phyloP scores from a whole-genome alignment of 92 coral and sea anemone species.

The Umimayanthus chanpuru region DNA sequence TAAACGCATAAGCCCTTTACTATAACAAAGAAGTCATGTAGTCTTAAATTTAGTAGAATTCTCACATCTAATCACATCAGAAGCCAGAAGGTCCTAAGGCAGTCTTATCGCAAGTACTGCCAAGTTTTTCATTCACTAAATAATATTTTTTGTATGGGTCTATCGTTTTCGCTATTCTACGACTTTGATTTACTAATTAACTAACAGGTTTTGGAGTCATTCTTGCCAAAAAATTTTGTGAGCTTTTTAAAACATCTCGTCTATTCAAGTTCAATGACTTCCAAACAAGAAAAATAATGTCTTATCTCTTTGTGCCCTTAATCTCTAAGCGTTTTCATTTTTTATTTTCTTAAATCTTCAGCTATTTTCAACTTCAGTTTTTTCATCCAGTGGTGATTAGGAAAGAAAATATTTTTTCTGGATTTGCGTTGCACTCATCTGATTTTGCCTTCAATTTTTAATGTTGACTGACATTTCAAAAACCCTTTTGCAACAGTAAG shows the following conservation, averaged over 20 bases:
- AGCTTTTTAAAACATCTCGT: too few relatives aligned
- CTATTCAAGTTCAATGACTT: too few relatives aligned
- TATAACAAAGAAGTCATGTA: background rate
- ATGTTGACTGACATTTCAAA: background rate
- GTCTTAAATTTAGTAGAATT: too few relatives aligned
- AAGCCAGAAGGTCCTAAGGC: too few relatives aligned
- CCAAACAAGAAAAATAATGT: too few relatives aligned
- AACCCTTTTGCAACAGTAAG: background rate
- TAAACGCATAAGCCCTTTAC: background rate
- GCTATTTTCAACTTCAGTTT: background rate
- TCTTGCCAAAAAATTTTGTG: background rate
- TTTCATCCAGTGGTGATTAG: background rate
- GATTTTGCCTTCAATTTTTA: too few relatives aligned
- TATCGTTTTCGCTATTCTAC: background rate
- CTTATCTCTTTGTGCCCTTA: background rate
- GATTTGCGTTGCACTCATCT: background rate
- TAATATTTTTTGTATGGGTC: background rate
- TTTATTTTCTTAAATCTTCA: too few relatives aligned
- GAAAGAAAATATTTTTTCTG: background rate
- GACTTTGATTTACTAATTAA: background rate
- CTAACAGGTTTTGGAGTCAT: background rate
- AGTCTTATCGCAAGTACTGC: background rate
- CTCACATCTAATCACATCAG: too few relatives aligned
- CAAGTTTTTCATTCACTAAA: background rate
- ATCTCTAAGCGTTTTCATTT: background rate